A percentile compares a stretch with the other conserved stretches of the same genome.
These are phyloP conservation scores for Acronicta psi DNA, from an alignment of 2,888 invertebrate species.

Conservation along the genomic window DNA sequence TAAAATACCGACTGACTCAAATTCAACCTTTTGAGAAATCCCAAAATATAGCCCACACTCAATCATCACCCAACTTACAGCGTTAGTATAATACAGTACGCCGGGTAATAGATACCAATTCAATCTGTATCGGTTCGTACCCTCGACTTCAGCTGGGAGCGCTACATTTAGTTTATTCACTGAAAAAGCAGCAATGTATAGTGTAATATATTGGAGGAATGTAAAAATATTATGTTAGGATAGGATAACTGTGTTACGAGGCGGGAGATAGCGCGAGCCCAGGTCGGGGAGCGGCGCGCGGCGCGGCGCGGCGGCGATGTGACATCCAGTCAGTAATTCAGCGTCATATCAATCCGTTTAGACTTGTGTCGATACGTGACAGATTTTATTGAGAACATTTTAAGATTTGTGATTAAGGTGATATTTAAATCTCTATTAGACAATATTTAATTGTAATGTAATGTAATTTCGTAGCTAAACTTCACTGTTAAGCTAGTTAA, in stretches of 20 bases:
- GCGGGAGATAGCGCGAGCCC: constrained; percentile 25
- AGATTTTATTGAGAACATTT: background rate
- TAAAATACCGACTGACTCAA: no score
- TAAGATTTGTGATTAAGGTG: background rate
- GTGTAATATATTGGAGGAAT: constrained; percentile 61
- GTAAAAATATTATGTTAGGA: constrained; percentile 75
- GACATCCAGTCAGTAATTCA: constrained; percentile 8
- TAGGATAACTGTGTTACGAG: constrained; percentile 68
- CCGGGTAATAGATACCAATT: constrained; percentile 33
- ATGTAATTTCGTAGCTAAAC: no score
- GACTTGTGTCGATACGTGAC: background rate
- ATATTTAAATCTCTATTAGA: no score
- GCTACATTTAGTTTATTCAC: constrained; percentile 63
- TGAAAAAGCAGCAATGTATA: constrained; percentile 60
- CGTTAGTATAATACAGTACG: constrained; percentile 18
- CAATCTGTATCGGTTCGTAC: constrained; percentile 18
- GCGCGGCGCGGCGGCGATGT: background rate
- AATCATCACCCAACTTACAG: constrained; percentile 24
- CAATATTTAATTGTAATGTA: no score
- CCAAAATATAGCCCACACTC: constrained; percentile 11
- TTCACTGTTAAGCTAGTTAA: no score
- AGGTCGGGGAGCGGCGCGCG: constrained; percentile 23
- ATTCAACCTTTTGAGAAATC: no score
- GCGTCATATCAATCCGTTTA: background rate
- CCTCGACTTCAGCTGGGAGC: constrained; percentile 5